Conservation (phyloP, 2,797 vertebrate genomes). For the Sebastiscus albofasciatus region DNA sequence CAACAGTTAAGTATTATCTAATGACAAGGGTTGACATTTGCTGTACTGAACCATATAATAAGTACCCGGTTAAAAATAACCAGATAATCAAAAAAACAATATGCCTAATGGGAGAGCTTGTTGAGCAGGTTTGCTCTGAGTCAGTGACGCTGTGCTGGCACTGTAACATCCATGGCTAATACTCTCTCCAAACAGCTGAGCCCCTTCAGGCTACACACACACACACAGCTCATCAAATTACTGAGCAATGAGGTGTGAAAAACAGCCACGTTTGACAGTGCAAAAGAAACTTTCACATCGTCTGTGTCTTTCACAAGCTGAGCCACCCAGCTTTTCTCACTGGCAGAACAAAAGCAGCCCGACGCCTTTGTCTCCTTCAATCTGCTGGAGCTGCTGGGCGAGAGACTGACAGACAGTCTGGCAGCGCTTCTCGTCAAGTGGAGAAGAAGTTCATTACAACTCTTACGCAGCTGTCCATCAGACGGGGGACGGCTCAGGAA, state of each 20-base stretch:
- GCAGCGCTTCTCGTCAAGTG: background rate
- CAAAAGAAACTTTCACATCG: constrained; percentile 31
- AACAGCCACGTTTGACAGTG: constrained; percentile 36
- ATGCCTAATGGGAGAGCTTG: constrained; percentile 8
- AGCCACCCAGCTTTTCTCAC: constrained; percentile 14
- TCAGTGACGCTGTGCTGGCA: constrained; percentile 8
- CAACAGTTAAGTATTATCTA: background rate
- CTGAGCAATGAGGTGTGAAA: constrained; percentile 49
- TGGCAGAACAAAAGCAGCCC: constrained; percentile 25
- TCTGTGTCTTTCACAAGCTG: constrained; percentile 9
- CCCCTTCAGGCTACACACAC: constrained; percentile 32
- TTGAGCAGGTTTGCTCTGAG: constrained; percentile 13
- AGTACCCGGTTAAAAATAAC: constrained; percentile 1
- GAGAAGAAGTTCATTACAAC: constrained; percentile 38
- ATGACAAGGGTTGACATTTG: background rate
- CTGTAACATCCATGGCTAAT: constrained; percentile 27
- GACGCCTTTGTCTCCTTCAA: background rate
- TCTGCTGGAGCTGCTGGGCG: constrained; percentile 3
- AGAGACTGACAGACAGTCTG: constrained; percentile 28
- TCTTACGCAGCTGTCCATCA: constrained; percentile 22
- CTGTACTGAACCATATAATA: background rate
- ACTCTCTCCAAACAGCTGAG: constrained; percentile 48
- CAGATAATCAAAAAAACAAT: background rate
- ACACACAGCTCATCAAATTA: constrained; percentile 52
- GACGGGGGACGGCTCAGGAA: background rate